These are phyloP conservation scores for Conopomorpha cramerella DNA, from an alignment of 1,140 invertebrate species.

Conservation along the genomic window DNA sequence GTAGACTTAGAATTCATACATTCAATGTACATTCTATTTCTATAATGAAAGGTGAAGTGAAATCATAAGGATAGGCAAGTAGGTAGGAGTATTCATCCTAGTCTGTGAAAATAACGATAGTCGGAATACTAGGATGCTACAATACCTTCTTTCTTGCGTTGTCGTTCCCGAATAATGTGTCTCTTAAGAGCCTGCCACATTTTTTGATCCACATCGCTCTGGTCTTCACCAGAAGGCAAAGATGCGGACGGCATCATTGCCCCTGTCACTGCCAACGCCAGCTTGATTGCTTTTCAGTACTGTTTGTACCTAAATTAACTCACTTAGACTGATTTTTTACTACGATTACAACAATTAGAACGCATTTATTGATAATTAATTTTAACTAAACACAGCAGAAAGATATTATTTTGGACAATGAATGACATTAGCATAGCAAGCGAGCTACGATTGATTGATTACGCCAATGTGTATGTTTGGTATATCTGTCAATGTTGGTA, in stretches of 20 bases:
- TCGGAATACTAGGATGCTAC: slow-evolving; percentile 8
- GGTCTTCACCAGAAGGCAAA: slow-evolving; percentile 35
- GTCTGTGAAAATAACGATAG: neutral
- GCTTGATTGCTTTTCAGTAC: no score
- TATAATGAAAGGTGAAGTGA: neutral
- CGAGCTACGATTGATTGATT: no score
- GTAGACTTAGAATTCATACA: slow-evolving; percentile 1
- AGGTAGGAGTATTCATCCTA: neutral
- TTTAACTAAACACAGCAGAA: neutral
- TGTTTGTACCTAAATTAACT: neutral
- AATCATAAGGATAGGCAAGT: neutral
- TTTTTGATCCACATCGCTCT: slow-evolving; percentile 66
- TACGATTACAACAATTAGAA: no score
- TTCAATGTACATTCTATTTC: neutral
- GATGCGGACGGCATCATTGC: slow-evolving; percentile 45
- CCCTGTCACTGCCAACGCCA: neutral
- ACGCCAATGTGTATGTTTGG: no score
- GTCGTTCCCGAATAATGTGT: slow-evolving; percentile 85
- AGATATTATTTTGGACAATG: no score
- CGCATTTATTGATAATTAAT: no score
- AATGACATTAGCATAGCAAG: no score
- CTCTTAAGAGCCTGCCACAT: slow-evolving; percentile 87
- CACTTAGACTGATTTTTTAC: neutral
- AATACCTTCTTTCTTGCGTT: slow-evolving; percentile 86
- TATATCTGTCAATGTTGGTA: no score